Base-by-base conservation (phyloP, 1,140 invertebrate genomes). In the Drosophila athabasca region DNA sequence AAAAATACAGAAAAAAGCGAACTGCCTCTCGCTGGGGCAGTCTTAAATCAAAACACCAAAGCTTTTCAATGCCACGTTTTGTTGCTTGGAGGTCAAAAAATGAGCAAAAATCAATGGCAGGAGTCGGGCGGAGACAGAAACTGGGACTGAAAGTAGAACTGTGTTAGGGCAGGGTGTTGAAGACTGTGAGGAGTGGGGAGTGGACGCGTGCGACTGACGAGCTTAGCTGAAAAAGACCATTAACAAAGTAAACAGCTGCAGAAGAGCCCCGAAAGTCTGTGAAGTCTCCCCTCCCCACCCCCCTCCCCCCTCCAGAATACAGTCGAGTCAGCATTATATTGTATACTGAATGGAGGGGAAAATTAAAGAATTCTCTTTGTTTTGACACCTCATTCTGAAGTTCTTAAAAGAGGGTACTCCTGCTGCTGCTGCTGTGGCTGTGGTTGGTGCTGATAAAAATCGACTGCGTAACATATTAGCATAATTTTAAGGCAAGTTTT, bases 231-330 rank as follows among this genome's bases (percentile, higher is more conserved):
- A 87, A 87, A 87, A 87, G 83, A 88, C 83, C 83, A 87, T 87
- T 87, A 87, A 87, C 83, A 88, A 83, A 87, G 83, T 88, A 87
- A 87, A 87, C 83, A 88, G 83, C 83, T 87, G 83, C 79, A 67
- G 67, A 69, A 76, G 78, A 60, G 62, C 48, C 51, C 61, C 71
- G 4, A 39, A 11, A 68, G 74, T 71, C 72, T 67, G 67, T 53
- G 68, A 59, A 69, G 48, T 24, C 62, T n/a, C 48, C 17, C 39
- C 60, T 61, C 17, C 51, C 17, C 0, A 48, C 17, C 26, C 60
- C 62, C 17, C 53, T 24, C 53, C 17, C 26, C 60, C 62, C 17
- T 51, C 17, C 53, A 52, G 31, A 64, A 82, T 79, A 45, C 69
- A 52, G 83, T 64, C 64, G 72, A 79, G 76, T 84, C 81, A 84